Percentiles rank a stretch among this genome's conserved stretches.
phyloP scores from a whole-genome alignment of 2,888 invertebrate species.

The Xanthia icteritia region DNA sequence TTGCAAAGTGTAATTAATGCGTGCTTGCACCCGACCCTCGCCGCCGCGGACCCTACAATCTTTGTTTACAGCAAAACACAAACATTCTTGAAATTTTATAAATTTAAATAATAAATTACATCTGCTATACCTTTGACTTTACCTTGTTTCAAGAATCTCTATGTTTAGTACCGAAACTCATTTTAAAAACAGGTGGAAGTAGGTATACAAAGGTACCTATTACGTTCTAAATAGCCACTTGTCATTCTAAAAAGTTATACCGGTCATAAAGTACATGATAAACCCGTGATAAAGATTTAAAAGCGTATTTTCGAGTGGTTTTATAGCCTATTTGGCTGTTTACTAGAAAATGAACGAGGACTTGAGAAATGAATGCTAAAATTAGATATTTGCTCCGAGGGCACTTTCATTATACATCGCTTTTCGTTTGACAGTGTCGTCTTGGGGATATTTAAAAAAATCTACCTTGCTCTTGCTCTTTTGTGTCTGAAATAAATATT shows the following conservation, averaged over 20 bases:
- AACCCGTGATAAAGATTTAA: conserved; percentile 69
- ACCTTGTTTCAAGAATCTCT: conserved; percentile 47
- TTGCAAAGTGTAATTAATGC: conserved; percentile 87
- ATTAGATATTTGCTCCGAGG: conserved; percentile 58
- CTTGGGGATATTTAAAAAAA: conserved; percentile 27
- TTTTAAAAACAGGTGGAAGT: conserved; percentile 43
- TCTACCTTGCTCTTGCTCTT: conserved; percentile 13
- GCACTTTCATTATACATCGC: conserved; percentile 55
- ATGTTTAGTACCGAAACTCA: conserved; percentile 38
- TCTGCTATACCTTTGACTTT: conserved; percentile 44
- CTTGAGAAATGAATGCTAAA: conserved; percentile 62
- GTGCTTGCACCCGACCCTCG: conserved; percentile 87
- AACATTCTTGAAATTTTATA: conserved; percentile 83
- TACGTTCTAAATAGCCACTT: conserved; percentile 54
- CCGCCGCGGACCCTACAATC: conserved; percentile 78
- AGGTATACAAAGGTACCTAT: conserved; percentile 22
- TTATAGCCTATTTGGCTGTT: conserved; percentile 67
- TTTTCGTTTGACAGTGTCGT: conserved; percentile 52
- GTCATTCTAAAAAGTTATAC: conserved; percentile 63
- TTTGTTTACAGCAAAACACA: conserved; percentile 82
- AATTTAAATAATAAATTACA: conserved; percentile 66
- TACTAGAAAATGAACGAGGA: conserved; percentile 61
- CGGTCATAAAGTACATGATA: conserved; percentile 63
- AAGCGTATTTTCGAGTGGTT: conserved; percentile 63
- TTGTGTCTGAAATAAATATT: conserved; percentile 20